These are phyloP conservation scores for Hemiscyllium ocellatum DNA, from an alignment of 2,113 vertebrate genomes.

Conservation along the genomic window DNA sequence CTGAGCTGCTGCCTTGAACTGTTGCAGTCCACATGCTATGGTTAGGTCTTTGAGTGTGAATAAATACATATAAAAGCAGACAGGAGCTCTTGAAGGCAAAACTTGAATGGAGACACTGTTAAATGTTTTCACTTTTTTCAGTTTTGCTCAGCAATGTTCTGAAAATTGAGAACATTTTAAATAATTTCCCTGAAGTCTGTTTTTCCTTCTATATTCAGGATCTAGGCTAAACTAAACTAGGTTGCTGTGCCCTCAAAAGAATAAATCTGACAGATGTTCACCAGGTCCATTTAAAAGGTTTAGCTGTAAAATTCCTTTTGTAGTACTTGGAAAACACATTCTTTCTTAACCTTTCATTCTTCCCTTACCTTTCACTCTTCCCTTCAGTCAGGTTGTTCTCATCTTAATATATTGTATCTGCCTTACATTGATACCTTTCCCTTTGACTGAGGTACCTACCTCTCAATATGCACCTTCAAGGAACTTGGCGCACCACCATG, in stretches of 20 bases:
- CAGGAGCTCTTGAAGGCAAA: neutral
- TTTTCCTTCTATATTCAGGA: neutral
- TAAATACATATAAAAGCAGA: neutral
- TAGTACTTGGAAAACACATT: neutral
- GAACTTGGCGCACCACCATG: neutral
- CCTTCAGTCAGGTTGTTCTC: neutral
- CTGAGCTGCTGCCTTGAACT: too few species aligned
- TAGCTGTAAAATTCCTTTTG: neutral
- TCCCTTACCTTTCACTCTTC: neutral
- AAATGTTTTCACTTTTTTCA: neutral
- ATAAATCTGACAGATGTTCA: neutral
- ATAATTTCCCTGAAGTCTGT: neutral
- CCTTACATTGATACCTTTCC: neutral
- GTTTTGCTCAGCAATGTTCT: neutral
- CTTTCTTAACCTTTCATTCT: neutral
- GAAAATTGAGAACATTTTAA: neutral
- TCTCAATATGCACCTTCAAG: neutral
- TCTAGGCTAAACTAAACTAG: neutral
- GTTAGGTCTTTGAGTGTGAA: neutral
- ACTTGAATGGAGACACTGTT: neutral
- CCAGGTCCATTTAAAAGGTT: neutral
- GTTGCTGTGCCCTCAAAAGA: neutral
- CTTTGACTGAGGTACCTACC: neutral
- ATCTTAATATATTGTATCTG: neutral
- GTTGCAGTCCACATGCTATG: too few species aligned